Percentiles rank a stretch among this genome's conserved stretches.
Conservation (phyloP, 2,888 invertebrate species). For the Ophraella communa region DNA sequence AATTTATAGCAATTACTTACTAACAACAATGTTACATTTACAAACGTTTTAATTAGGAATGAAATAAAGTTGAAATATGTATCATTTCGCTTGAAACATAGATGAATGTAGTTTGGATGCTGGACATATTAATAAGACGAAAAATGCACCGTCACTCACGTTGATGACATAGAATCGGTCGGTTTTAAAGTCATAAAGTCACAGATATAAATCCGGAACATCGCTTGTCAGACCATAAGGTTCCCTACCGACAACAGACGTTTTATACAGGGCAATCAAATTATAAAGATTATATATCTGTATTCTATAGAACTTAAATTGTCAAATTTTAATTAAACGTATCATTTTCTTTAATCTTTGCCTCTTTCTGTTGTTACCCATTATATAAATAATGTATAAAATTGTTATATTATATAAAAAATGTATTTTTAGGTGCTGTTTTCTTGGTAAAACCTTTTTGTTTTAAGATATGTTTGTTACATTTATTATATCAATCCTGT, state of each 20-base stretch:
- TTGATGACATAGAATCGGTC: conserved; percentile 54
- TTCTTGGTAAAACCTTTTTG: too few species aligned
- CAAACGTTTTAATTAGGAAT: conserved; percentile 8
- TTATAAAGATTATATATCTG: background rate
- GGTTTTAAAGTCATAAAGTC: conserved; percentile 33
- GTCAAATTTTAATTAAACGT: background rate
- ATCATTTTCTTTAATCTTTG: too few species aligned
- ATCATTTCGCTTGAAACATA: conserved; percentile 37
- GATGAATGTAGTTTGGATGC: conserved; percentile 48
- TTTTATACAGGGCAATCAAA: conserved; percentile 24
- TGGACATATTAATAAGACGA: conserved; percentile 52
- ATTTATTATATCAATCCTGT: too few species aligned
- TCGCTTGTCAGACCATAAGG: conserved; percentile 39
- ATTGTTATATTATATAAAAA: too few species aligned
- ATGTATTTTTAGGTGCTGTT: too few species aligned
- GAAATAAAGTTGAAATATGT: conserved; percentile 13
- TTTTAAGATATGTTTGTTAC: too few species aligned
- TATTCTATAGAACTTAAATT: background rate
- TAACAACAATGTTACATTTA: background rate
- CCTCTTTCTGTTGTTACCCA: background rate
- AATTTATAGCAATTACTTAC: background rate
- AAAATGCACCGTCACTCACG: conserved; percentile 53
- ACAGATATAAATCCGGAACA: conserved; percentile 47
- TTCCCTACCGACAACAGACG: conserved; percentile 31
- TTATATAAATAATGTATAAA: background rate